phyloP scores from a whole-genome alignment of 53 echinoderm and acorn worm genomes.

The Astropecten irregularis region DNA sequence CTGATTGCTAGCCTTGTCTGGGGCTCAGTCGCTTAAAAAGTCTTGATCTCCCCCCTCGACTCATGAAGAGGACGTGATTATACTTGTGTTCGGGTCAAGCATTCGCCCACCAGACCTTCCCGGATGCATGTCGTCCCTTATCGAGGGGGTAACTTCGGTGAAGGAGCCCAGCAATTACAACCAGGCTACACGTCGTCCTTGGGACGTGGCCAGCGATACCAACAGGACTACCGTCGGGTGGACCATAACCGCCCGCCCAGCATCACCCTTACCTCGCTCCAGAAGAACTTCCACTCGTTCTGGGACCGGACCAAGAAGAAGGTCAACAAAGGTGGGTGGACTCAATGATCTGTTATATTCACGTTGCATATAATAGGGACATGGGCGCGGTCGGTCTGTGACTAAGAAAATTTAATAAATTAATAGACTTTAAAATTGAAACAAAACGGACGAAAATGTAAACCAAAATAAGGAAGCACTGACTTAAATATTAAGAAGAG shows the following conservation, averaged over 20 bases:
- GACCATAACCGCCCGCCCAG: constrained; percentile 77
- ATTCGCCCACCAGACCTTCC: neutral
- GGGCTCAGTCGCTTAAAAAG: neutral
- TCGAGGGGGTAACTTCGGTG: constrained; percentile 33
- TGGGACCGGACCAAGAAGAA: constrained; percentile 81
- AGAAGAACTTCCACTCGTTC: constrained; percentile 54
- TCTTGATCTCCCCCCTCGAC: neutral
- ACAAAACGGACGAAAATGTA: too few relatives aligned
- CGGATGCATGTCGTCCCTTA: constrained; percentile 56
- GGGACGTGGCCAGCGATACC: constrained; percentile 52
- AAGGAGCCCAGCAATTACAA: neutral
- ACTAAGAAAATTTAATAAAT: too few relatives aligned
- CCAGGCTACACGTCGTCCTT: constrained; percentile 4
- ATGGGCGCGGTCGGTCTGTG: too few relatives aligned
- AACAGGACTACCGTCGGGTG: constrained; percentile 49
- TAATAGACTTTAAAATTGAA: too few relatives aligned
- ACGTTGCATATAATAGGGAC: too few relatives aligned
- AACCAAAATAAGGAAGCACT: too few relatives aligned
- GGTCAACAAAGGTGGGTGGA: constrained; percentile 37
- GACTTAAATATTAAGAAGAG: too few relatives aligned
- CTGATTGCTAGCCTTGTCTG: neutral
- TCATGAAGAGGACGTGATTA: neutral
- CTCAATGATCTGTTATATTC: too few relatives aligned
- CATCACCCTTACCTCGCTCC: constrained; percentile 59
- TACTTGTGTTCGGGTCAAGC: neutral